Base-by-base conservation (phyloP, 2,797 vertebrate genomes). In the Pseudopleuronectes americanus region DNA sequence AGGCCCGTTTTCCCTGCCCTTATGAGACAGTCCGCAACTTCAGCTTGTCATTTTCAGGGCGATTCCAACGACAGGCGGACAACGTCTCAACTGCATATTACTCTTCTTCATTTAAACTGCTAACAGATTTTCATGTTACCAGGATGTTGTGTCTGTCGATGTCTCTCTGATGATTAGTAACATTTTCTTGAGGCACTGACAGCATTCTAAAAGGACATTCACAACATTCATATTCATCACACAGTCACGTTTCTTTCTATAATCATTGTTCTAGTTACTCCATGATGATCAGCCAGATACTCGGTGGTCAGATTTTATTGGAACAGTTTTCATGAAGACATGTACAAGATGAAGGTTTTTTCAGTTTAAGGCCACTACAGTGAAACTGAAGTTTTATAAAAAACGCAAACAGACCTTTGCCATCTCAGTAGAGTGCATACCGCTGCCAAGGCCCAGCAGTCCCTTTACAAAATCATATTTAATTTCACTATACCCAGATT, bases 211-310 rank as follows among this genome's bases (percentile, higher is more conserved):
- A 52, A 16, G 22, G 17, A 47, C 17, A 28, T n/a, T 48, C 12
- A 36, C 5, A 13, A 58, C 6, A 22, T 43, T 68, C 12, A 10
- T 4, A 38, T 13, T 38, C 36, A 54, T 6, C 31, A 14, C 5
- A 38, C 36, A 38, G 12, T 38, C 43, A 43, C n/a, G 45, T 45
- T 57, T 47, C n/a, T 23, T 2, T 47, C 21, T n/a, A 26, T 4
- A 22, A 60, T 71, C 26, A 38, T 23, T 22, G 22, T 51, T 53
- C 6, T 60, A 23, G 48, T 54, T 31, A 23, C 16, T 59, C 26
- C 17, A 26, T 57, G 38, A 43, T 53, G 45, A 33, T 60, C 38
- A 38, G 52, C 28, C 56, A 41, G 38, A 38, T 5, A 53, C 33
- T 43, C 36, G 22, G 12, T 10, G 24, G 45, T 28, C 24, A 24